Evolutionary conservation across 2,113 vertebrate species (phyloP).

Genomic region (Excalfactoria chinensis): DNA sequence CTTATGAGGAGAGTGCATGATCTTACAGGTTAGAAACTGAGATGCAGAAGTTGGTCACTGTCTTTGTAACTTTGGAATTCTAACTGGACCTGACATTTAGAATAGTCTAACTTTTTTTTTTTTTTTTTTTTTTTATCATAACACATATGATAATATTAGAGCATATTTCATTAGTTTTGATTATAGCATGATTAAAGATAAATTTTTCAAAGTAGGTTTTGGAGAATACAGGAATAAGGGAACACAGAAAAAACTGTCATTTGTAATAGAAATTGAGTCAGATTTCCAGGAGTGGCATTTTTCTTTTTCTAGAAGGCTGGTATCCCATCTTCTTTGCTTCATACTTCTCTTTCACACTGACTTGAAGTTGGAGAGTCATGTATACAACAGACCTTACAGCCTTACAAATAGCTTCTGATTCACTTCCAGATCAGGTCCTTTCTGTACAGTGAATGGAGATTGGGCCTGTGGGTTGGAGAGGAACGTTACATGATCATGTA

Average conservation of each 20-base stretch:
- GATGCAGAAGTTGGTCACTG: neutral
- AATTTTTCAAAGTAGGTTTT: neutral
- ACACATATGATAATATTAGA: neutral
- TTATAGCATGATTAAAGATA: neutral
- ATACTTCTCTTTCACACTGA: neutral
- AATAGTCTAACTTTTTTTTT: neutral
- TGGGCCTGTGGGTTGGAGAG: neutral
- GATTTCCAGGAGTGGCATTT: neutral
- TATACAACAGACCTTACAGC: neutral
- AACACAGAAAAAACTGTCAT: neutral
- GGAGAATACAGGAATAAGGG: neutral
- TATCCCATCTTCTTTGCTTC: neutral
- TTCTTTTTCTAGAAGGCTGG: neutral
- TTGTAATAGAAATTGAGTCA: neutral
- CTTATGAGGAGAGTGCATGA: neutral
- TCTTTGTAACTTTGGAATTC: neutral
- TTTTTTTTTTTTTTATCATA: neutral
- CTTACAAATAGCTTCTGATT: neutral
- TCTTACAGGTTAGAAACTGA: neutral
- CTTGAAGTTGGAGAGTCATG: neutral
- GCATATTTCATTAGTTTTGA: constrained; percentile 10
- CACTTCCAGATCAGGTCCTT: neutral
- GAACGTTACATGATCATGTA: neutral
- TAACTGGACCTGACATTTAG: neutral
- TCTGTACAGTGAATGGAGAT: neutral